Percentiles rank a stretch among this genome's conserved stretches.
These are phyloP conservation scores for Nesogale talazaci DNA, from an alignment of 2,113 vertebrate genomes.

Conservation along the genomic window DNA sequence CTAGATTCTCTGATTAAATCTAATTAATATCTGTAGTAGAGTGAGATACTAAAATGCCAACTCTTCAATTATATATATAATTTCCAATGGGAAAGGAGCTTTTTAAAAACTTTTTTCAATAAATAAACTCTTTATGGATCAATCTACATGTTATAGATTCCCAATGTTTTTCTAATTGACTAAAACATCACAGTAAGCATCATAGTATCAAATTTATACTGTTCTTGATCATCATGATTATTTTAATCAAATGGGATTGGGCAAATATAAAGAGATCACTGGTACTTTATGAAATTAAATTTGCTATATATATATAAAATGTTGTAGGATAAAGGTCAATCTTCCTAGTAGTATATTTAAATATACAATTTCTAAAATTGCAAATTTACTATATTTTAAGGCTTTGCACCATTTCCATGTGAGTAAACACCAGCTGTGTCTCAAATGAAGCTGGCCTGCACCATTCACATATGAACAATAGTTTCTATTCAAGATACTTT, in stretches of 20 bases:
- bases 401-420: conserved; percentile 9
- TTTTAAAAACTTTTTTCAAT: background rate
- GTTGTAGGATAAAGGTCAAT: background rate
- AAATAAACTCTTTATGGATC: background rate
- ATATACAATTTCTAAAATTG: conserved; percentile 11
- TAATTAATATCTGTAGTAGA: background rate
- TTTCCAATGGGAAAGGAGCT: conserved; percentile 1
- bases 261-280: conserved; percentile 14
- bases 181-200: no score
- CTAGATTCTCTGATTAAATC: background rate
- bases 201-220: background rate
- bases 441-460: background rate
- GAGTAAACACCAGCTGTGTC: background rate
- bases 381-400: conserved; percentile 23
- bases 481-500: conserved; percentile 19
- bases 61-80: background rate
- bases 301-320: conserved; percentile 5
- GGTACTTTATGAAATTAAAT: conserved; percentile 44
- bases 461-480: conserved; percentile 4
- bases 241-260: conserved; percentile 46
- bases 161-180: background rate
- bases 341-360: conserved; percentile 34
- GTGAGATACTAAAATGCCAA: conserved; percentile 17
- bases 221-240: background rate
- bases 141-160: background rate